Conservation (phyloP, 2,797 vertebrate genomes). For the Anisognathus igniventris region DNA sequence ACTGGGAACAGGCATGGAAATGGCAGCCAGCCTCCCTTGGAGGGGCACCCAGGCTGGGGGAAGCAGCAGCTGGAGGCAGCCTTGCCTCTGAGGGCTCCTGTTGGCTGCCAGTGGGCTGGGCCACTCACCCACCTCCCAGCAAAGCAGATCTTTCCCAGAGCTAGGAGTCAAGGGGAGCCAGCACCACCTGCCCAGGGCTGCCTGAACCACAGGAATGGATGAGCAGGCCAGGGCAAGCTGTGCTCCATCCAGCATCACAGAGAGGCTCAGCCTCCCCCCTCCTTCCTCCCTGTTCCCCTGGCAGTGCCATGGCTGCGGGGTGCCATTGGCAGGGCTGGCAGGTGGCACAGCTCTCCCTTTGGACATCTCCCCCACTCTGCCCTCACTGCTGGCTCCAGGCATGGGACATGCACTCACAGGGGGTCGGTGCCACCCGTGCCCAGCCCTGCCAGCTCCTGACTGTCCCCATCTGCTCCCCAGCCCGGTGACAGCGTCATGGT, state of each 20-base stretch:
- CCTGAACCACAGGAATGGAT: neutral
- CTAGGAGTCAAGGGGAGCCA: neutral
- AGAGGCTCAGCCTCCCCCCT: neutral
- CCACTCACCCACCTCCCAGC: neutral
- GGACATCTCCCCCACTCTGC: neutral
- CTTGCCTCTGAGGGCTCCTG: neutral
- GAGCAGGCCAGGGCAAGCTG: neutral
- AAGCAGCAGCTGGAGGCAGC: neutral
- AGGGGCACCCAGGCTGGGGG: neutral
- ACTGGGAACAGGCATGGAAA: neutral
- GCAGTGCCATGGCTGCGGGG: neutral
- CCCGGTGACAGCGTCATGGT: constrained; percentile 91
- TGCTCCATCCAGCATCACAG: fast-evolving
- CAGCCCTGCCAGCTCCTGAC: neutral
- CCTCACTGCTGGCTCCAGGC: neutral
- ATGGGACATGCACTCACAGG: fast-evolving
- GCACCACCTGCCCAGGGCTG: neutral
- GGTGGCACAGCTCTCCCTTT: neutral
- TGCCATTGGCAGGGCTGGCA: neutral
- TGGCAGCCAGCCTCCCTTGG: neutral
- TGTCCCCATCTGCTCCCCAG: constrained; percentile 52
- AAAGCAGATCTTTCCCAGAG: neutral
- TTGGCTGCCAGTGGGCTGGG: neutral
- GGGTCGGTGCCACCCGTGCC: neutral
- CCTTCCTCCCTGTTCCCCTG: fast-evolving